These are phyloP conservation scores for Acanthopagrus latus DNA, from an alignment of 2,797 vertebrate species.

Conservation along the genomic window DNA sequence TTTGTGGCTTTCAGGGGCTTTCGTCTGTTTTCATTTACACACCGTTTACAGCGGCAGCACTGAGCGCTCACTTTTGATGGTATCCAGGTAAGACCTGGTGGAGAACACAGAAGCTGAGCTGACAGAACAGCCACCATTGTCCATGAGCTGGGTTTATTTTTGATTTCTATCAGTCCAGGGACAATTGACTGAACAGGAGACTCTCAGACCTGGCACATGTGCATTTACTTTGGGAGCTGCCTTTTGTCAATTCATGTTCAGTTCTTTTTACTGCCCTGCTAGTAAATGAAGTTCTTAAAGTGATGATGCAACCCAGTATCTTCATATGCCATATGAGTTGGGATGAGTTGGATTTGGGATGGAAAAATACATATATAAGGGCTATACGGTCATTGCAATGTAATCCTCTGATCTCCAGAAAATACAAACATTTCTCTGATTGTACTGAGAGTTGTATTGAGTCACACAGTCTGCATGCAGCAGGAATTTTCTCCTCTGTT, in stretches of 20 bases:
- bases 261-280: background rate
- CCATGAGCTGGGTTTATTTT: background rate
- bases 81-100: conserved; percentile 41
- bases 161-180: background rate
- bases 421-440: too few relatives aligned
- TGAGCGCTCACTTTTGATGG: conserved; percentile 20
- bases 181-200: background rate
- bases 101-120: conserved; percentile 42
- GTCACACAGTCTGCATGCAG: too few relatives aligned
- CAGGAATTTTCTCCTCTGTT: too few relatives aligned
- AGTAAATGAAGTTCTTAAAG: too few relatives aligned
- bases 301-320: too few relatives aligned
- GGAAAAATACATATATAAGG: too few relatives aligned
- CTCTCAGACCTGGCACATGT: background rate
- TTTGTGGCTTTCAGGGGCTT: conserved; percentile 22
- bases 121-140: background rate
- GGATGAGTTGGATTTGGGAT: too few relatives aligned
- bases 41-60: conserved; percentile 19
- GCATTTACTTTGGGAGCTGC: background rate
- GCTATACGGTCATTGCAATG: too few relatives aligned
- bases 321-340: too few relatives aligned
- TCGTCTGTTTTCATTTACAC: conserved; percentile 61
- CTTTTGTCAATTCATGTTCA: background rate
- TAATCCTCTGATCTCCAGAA: too few relatives aligned
- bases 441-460: too few relatives aligned